Evolutionary conservation across 2,888 invertebrate genomes (phyloP).

Genomic region (Chydorus sphaericus): DNA sequence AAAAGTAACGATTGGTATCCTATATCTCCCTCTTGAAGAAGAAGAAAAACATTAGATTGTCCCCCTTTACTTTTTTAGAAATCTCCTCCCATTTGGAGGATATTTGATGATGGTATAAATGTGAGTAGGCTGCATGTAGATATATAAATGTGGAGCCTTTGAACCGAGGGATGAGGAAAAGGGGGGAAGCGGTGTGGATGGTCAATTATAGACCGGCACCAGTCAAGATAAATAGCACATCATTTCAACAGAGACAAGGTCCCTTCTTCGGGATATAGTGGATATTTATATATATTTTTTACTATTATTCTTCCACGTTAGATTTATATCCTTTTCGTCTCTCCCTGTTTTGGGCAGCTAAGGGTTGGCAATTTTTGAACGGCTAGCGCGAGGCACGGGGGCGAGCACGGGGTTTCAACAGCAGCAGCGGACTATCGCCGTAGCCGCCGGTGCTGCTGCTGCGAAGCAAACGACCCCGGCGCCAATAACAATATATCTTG

Average conservation of each 20-base stretch:
- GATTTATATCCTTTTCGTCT: slow-evolving; percentile 6
- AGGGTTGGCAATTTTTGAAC: background rate
- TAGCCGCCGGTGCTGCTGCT: background rate
- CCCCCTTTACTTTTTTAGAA: slow-evolving; percentile 2
- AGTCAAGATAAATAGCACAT: slow-evolving; percentile 6
- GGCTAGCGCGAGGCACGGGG: no score
- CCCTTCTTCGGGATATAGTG: background rate
- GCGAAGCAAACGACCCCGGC: slow-evolving; percentile 3
- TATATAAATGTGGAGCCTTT: background rate
- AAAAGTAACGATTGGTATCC: no score
- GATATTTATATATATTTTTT: background rate
- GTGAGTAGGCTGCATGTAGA: background rate
- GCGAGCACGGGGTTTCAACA: no score
- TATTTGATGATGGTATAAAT: slow-evolving; percentile 5
- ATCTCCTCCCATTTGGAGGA: background rate
- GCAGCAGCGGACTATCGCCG: no score
- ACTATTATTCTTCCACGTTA: background rate
- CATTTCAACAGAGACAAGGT: slow-evolving; percentile 7
- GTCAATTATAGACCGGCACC: slow-evolving; percentile 6
- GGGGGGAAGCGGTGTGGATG: background rate
- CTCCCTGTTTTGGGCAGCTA: background rate
- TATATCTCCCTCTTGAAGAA: background rate
- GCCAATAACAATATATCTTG: slow-evolving; percentile 8
- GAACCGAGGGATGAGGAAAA: background rate
- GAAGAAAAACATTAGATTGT: slow-evolving; percentile 5